phyloP scores from a whole-genome alignment of 2,797 vertebrate genomes.

The Rhynchonycteris naso region DNA sequence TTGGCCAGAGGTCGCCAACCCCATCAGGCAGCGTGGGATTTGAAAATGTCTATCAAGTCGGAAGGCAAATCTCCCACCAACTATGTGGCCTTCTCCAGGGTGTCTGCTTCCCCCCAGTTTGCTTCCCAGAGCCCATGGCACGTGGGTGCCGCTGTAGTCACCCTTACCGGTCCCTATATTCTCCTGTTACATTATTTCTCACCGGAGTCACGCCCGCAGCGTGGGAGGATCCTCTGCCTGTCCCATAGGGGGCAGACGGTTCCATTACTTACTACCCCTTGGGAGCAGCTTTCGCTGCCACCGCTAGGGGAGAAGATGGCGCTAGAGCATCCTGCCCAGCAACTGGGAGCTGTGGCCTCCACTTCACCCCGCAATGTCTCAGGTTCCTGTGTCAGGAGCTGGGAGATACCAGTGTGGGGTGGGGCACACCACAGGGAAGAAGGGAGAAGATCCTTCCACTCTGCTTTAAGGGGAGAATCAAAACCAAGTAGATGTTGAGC shows the following conservation, averaged over 20 bases:
- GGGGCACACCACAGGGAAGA: neutral
- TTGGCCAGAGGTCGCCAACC: neutral
- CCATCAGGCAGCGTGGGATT: neutral
- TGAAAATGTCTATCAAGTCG: neutral
- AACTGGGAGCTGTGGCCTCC: neutral
- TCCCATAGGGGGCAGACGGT: neutral
- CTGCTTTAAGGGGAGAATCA: neutral
- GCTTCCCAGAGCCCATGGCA: neutral
- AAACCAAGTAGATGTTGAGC: neutral
- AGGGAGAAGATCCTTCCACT: neutral
- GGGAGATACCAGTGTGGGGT: neutral
- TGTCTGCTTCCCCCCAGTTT: neutral
- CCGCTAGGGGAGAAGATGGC: no score
- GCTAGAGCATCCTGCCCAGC: neutral
- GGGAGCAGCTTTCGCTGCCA: neutral
- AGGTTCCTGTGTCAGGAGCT: neutral
- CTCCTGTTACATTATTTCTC: neutral
- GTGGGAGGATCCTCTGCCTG: neutral
- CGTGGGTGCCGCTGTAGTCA: neutral
- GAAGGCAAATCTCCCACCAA: neutral
- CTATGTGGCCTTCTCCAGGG: neutral
- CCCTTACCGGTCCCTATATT: neutral
- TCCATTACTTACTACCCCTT: neutral
- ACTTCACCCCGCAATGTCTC: neutral
- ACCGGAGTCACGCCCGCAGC: neutral